These are phyloP conservation scores for Zaprionus capensis DNA, from an alignment of 1,140 invertebrate genomes.

Conservation along the genomic window DNA sequence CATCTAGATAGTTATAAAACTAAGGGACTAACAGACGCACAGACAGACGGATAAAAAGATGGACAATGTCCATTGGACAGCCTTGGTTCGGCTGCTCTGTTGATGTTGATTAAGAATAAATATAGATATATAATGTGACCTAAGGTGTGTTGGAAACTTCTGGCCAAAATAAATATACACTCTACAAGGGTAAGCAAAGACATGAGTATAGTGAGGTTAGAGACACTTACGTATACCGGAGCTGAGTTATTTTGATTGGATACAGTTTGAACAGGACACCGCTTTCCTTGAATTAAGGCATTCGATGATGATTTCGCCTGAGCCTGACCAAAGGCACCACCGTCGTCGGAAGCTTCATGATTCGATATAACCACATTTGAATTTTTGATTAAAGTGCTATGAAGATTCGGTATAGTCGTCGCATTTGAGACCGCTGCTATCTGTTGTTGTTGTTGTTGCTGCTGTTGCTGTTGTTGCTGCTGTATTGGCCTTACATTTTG, in stretches of 20 bases:
- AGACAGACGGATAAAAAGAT: no score
- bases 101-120: no score
- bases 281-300: conserved; percentile 32
- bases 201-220: no score
- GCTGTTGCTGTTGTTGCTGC: not conserved
- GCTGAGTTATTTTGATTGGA: conserved; percentile 70
- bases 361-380: conserved; percentile 30
- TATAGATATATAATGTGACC: no score
- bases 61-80: no score
- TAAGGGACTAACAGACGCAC: no score
- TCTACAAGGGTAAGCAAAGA: no score
- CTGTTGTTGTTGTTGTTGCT: conserved; percentile 17
- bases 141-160: no score
- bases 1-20: no score
- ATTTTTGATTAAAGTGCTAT: conserved; percentile 56
- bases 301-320: conserved; percentile 37
- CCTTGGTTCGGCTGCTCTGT: no score
- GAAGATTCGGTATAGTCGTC: conserved; percentile 38
- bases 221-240: conserved; percentile 60
- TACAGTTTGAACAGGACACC: conserved; percentile 22
- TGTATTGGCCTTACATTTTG: conserved; percentile 61
- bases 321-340: not conserved
- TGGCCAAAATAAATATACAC: no score
- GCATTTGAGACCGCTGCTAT: conserved; percentile 31
- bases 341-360: conserved; percentile 18